Evolutionary conservation across 2,797 vertebrate species (phyloP).

Genomic region (Neosilurus mollespiculum): DNA sequence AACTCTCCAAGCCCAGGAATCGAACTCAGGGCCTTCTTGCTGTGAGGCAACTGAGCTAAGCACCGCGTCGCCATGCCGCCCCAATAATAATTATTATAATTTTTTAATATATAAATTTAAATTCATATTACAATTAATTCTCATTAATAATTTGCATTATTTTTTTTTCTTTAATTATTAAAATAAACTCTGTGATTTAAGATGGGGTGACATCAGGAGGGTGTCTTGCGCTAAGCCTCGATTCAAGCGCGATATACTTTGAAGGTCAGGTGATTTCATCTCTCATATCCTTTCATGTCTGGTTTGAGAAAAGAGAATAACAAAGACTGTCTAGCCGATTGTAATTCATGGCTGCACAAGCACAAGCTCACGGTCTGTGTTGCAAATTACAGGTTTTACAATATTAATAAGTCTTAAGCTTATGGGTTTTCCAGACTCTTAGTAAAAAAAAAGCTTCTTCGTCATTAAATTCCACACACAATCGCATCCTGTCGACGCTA

Average conservation of each 20-base stretch:
- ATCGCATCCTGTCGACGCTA: conserved; percentile 12
- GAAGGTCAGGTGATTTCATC: conserved; percentile 33
- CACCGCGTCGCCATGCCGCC: no score
- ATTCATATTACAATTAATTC: no score
- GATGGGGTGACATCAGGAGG: neutral
- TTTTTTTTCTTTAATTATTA: neutral
- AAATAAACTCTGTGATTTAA: neutral
- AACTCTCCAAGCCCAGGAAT: no score
- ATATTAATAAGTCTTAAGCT: neutral
- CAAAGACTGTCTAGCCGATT: neutral
- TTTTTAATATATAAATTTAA: no score
- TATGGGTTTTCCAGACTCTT: neutral
- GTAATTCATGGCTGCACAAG: neutral
- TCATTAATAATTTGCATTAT: neutral
- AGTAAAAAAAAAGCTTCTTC: neutral
- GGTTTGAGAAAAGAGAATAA: neutral
- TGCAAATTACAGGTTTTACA: neutral
- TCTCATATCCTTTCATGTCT: conserved; percentile 15
- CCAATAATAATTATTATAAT: no score
- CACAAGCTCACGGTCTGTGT: neutral
- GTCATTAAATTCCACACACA: conserved; percentile 17
- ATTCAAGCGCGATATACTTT: conserved; percentile 2
- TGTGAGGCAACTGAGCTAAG: no score
- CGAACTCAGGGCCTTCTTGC: no score
- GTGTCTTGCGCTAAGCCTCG: neutral